Evolutionary conservation across 1,140 invertebrate species (phyloP).

Genomic region (Andricus grossulariae): DNA sequence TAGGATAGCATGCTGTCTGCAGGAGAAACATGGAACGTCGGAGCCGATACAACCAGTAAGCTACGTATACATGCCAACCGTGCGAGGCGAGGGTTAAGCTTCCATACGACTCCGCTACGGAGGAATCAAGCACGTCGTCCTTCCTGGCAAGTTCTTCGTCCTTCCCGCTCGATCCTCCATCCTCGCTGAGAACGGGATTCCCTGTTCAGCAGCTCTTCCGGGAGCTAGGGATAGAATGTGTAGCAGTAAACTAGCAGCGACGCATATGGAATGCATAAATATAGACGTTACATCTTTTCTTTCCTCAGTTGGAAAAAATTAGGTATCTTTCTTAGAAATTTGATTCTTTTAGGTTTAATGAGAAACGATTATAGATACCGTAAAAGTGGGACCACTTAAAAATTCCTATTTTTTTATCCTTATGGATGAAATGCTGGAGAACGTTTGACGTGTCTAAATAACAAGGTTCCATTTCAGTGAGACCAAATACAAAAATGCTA

Average conservation of each 20-base stretch:
- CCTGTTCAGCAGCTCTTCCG: slow-evolving; percentile 17
- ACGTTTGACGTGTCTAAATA: too few species aligned
- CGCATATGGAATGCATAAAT: background rate
- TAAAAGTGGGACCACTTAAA: too few species aligned
- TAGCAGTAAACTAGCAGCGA: background rate
- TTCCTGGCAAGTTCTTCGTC: slow-evolving; percentile 18
- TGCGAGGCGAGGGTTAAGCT: slow-evolving; percentile 23
- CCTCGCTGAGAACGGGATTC: slow-evolving; percentile 16
- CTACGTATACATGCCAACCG: slow-evolving; percentile 29
- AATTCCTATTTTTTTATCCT: too few species aligned
- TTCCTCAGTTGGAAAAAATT: too few species aligned
- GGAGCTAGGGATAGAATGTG: background rate
- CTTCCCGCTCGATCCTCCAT: background rate
- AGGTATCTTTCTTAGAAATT: too few species aligned
- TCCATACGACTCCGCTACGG: background rate
- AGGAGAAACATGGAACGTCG: slow-evolving; percentile 35
- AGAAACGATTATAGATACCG: too few species aligned
- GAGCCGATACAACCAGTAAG: slow-evolving; percentile 38
- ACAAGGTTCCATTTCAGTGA: too few species aligned
- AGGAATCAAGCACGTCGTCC: slow-evolving; percentile 20
- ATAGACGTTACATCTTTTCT: background rate
- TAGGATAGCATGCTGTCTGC: slow-evolving; percentile 29
- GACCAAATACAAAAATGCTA: too few species aligned
- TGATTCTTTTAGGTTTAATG: too few species aligned
- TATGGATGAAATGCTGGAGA: too few species aligned